A percentile compares a stretch with the other conserved stretches of the same genome.
Evolutionary conservation across 2,113 vertebrate species (phyloP).

Genomic region (Nibea albiflora): DNA sequence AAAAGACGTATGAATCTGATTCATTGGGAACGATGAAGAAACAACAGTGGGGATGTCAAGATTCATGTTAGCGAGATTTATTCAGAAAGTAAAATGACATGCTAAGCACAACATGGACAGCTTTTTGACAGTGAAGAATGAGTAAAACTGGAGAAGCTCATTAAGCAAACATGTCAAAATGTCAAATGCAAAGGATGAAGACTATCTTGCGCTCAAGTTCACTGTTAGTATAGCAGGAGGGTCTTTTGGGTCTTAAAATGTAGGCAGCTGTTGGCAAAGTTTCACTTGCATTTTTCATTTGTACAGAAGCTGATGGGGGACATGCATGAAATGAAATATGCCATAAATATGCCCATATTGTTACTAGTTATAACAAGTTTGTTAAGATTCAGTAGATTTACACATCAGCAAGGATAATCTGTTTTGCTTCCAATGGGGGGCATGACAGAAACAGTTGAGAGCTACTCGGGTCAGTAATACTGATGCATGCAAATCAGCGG

Average conservation of each 20-base stretch:
- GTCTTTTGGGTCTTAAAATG: slow-evolving; percentile 21
- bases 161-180: slow-evolving; percentile 33
- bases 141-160: slow-evolving; percentile 38
- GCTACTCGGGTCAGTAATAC: not conserved
- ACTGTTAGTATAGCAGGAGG: slow-evolving; percentile 1
- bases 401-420: not conserved
- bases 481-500: slow-evolving; percentile 19
- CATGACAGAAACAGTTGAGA: not conserved
- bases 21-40: not conserved
- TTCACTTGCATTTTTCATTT: slow-evolving; percentile 47
- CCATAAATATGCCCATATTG: not conserved
- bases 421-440: not conserved
- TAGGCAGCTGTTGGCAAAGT: slow-evolving; percentile 21
- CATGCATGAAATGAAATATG: slow-evolving; percentile 4
- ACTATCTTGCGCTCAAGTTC: slow-evolving; percentile 13
- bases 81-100: slow-evolving; percentile 28
- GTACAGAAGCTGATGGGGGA: slow-evolving; percentile 4
- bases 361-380: not conserved
- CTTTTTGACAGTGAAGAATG: slow-evolving; percentile 29
- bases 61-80: slow-evolving; percentile 14
- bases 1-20: not conserved
- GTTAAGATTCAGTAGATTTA: slow-evolving; percentile 18
- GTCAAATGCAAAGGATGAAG: slow-evolving; percentile 32
- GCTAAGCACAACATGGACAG: slow-evolving; percentile 29
- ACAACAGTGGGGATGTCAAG: slow-evolving; percentile 2